Evolutionary conservation across 1,140 invertebrate genomes (phyloP), one percentile per base, ranked within the genome.

Genomic region (Ceratina calcarata): DNA sequence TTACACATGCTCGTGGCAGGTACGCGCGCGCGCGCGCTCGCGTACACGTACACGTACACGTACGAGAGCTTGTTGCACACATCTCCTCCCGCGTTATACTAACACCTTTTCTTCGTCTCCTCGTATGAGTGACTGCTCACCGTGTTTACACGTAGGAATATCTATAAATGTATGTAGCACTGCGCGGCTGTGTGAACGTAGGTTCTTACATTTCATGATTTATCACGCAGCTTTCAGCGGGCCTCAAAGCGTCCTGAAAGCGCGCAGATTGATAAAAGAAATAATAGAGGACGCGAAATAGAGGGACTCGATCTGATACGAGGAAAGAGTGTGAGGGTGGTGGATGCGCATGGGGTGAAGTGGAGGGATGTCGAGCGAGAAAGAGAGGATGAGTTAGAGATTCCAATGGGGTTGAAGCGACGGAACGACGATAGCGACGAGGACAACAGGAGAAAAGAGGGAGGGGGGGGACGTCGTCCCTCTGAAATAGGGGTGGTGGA

Each of bases 181-280:
- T 3, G 13, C 12, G 0, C 6, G 37, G 4, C 12, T 65, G 85
- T 70, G 64, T 80, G 58, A 64, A 82, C 84, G 81, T 91, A 86
- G 89, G 91, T 93, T 93, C 91, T 92, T 93, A 92, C 91, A 92
- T 93, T 93, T 93, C 90, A 91, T 92, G 92, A 93, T 93, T 93
- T 93, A 93, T 93, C 92, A 91, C 91, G 91, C 90, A 92, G 92
- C 92, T 93, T 93, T 92, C 90, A 93, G 90, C 86, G 85, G 80
- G 81, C 87, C 84, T 89, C 85, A 87, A 87, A 87, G 86, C 85
- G 78, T 75, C 84, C 81, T 88, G 86, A 87, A 88, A 88, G 86
- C 86, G 86, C 82, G 84, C 86, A 88, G 91, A 92, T 93, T 93
- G 92, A 93, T 93, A 92, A 93, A 93, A 92, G 91, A 92, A 93